Evolutionary conservation across 2,888 invertebrate species (phyloP), one percentile per base, ranked within the genome.

Genomic region (Acrobeloides nanus): DNA sequence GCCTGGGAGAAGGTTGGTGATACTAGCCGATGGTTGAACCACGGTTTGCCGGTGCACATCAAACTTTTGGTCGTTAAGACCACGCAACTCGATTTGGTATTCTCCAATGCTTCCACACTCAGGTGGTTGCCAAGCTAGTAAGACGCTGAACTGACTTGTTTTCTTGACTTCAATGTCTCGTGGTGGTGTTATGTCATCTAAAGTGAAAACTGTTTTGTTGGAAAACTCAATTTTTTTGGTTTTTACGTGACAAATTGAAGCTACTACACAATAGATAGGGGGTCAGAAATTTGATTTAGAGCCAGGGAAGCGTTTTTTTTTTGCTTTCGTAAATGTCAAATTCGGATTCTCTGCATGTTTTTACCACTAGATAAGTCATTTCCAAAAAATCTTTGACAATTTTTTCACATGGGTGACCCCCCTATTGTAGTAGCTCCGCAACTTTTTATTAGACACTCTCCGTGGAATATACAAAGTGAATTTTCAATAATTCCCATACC

Each of bases 71-170:
- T 48, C 39, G 26, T 56, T 53, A 10, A 63, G 49, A n/a, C 66
- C 70, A 38, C 61, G 59, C 43, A 69, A 38, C 46, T 71, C 70
- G 25, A 70, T 51, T 53, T 66, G 55, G 49, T 71, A 73, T 38
- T 68, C 68, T 41, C 66, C 68, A 31, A 72, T 61, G 21, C 60
- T 59, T 3, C 73, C 73, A 50, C 73, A 73, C 43, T 74, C 71
- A 6, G 73, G 73, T 24, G 61, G 58, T 29, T 68, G 67, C 73
- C 73, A 73, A 23, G 59, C 56, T 48, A 74, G 55, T 8, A 66
- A 67, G 26, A 74, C 49, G 21, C 70, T 66, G 53, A 55, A 68
- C 43, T 65, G 62, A 23, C 64, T 62, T 3, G 51, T 49, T 38
- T 68, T 61, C 29, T 59, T 66, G 20, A 70, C 57, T 45, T 60